These are phyloP conservation scores for Tenebrio molitor DNA, from an alignment of 1,140 invertebrate species.

Conservation along the genomic window DNA sequence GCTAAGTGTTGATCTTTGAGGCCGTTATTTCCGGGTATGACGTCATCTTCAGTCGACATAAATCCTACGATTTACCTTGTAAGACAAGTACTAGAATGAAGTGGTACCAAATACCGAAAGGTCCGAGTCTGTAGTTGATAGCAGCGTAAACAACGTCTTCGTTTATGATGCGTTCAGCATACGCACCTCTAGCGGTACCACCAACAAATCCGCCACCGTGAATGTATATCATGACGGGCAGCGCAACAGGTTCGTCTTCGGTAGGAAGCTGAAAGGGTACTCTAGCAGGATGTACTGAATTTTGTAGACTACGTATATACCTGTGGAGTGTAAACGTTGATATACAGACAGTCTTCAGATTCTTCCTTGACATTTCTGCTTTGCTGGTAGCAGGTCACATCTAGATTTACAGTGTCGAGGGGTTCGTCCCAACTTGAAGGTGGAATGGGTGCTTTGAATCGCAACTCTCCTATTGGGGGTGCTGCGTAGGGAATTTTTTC, in stretches of 20 bases:
- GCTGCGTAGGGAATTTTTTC: slow-evolving; percentile 42
- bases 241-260: neutral
- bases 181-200: slow-evolving; percentile 66
- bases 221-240: slow-evolving; percentile 76
- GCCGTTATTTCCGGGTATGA: slow-evolving; percentile 36
- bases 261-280: neutral
- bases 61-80: slow-evolving; percentile 19
- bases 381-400: slow-evolving; percentile 29
- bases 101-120: slow-evolving; percentile 14
- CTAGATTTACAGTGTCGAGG: slow-evolving; percentile 12
- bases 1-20: slow-evolving; percentile 55
- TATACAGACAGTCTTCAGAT: slow-evolving; percentile 47
- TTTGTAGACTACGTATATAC: neutral
- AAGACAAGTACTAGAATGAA: neutral
- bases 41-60: slow-evolving; percentile 23
- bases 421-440: slow-evolving; percentile 34
- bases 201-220: slow-evolving; percentile 77
- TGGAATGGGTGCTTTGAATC: slow-evolving; percentile 42
- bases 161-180: slow-evolving; percentile 70
- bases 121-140: slow-evolving; percentile 70
- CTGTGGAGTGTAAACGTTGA: slow-evolving; percentile 46
- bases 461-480: slow-evolving; percentile 32
- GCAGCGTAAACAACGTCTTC: slow-evolving; percentile 73
- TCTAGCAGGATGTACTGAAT: neutral
- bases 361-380: neutral